Evolutionary conservation across 2,797 vertebrate species (phyloP), one percentile per base, ranked within the genome.

Genomic region (Alectoris magna): DNA sequence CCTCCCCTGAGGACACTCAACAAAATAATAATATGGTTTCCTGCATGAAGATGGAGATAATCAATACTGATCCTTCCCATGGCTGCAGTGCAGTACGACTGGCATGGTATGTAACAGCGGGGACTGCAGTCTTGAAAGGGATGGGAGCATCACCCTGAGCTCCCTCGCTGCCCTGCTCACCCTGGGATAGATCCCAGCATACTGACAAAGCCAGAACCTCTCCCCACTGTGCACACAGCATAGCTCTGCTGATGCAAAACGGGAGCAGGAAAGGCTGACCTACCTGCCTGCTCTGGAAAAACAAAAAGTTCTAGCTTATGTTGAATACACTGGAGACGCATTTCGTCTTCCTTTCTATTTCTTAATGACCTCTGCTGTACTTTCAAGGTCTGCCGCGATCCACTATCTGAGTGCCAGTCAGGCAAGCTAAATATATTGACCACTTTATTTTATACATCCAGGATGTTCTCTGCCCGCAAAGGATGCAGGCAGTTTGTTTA

Each of bases 1-100:
- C 38, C 51, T 93, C 71, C 36, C 76, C 72, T 48, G 79, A 55
- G 82, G 87, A 60, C 63, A 86, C 41, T 59, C 75, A 81, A 34
- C 34, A 84, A 94, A 84, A 91, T 68, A 89, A 70, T 92, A 67
- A 69, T 64, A 87, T 2, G n/a, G 62, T 73, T 93, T 93, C 93
- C 77, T 79, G 41, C 31, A 8, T 85, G 43, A 70, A 41, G 71
- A 46, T 66, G 22, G 72, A 88, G 31, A 21, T 78, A 66, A 89
- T 95, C 76, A 77, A 62, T 87, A 88, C 29, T 59, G 63, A 76
- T 53, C 27, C 31, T 89, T 79, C 55, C 48, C 59, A 66, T 6
- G 4, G 46, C 48, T 81, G 53, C 0, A 0, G 11, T 29, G 22
- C 3, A 0, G 23, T 24, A 38, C 0, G 0, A 66, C 69, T 67